A percentile compares a stretch with the other conserved stretches of the same genome.
These are phyloP conservation scores for Trachurus trachurus DNA, from an alignment of 2,797 vertebrate genomes.

Conservation along the genomic window DNA sequence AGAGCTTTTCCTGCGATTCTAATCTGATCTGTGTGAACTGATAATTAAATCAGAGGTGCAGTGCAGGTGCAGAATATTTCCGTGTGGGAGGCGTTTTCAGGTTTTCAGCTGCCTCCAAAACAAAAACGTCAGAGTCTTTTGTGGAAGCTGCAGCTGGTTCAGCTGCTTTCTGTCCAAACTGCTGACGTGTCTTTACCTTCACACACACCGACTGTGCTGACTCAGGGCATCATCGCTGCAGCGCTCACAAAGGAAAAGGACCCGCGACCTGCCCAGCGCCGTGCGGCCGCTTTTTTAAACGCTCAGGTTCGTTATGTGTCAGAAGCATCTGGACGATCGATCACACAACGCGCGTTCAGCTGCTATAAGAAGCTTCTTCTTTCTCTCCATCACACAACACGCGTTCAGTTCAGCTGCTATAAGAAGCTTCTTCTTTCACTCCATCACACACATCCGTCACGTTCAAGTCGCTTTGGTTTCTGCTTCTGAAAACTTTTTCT, in stretches of 20 bases:
- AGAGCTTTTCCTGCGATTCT: neutral
- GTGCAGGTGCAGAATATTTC: neutral
- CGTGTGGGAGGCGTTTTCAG: constrained; percentile 7
- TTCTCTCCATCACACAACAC: neutral
- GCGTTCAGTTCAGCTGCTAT: neutral
- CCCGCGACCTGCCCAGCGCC: neutral
- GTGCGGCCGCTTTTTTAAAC: neutral
- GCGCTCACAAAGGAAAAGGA: constrained; percentile 63
- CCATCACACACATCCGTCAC: too few relatives aligned
- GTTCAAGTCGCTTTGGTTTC: too few relatives aligned
- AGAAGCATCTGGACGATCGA: constrained; percentile 7
- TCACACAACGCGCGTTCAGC: neutral
- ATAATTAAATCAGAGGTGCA: constrained; percentile 1
- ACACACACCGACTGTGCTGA: constrained; percentile 68
- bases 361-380: neutral
- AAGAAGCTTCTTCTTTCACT: neutral
- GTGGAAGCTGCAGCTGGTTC: constrained; percentile 54
- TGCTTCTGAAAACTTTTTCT: too few relatives aligned
- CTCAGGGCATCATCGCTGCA: constrained; percentile 47
- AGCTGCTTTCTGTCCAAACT: constrained; percentile 79
- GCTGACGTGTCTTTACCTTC: constrained; percentile 76
- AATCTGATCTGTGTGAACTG: neutral
- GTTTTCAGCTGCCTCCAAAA: constrained; percentile 40
- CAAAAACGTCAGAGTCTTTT: constrained; percentile 49
- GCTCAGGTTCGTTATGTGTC: constrained; percentile 16